phyloP scores from a whole-genome alignment of 2,113 vertebrate genomes.

The Sorex araneus region DNA sequence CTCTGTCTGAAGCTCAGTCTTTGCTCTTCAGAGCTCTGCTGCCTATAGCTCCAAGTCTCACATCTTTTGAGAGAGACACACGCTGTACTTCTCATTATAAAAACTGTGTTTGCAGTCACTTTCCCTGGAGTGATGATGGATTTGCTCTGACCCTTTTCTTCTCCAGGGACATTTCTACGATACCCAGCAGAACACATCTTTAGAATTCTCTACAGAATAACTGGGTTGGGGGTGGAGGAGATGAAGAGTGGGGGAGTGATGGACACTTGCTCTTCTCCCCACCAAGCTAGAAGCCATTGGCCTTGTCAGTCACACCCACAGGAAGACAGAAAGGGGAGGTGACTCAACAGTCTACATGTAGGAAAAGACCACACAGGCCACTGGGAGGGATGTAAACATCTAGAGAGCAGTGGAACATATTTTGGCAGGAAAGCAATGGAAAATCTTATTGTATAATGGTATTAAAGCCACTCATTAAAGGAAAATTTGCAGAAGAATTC shows the following conservation, averaged over 20 bases:
- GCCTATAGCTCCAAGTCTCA: neutral
- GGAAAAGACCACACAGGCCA: conserved; percentile 53
- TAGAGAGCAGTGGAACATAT: neutral
- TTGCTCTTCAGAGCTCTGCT: neutral
- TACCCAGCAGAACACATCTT: neutral
- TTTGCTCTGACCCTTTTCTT: neutral
- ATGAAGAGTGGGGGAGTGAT: no score
- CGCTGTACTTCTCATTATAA: neutral
- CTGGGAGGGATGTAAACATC: neutral
- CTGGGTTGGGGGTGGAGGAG: fast-evolving
- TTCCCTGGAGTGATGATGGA: neutral
- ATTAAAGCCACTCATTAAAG: conserved; percentile 60
- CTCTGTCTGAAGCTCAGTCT: neutral
- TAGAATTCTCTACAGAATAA: neutral
- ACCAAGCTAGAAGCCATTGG: no score
- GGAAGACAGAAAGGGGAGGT: neutral
- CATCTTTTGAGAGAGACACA: neutral
- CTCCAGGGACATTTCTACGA: neutral
- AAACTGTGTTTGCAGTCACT: neutral
- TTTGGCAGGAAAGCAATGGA: conserved; percentile 45
- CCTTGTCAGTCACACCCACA: neutral
- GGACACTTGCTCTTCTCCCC: neutral
- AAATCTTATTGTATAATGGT: conserved; percentile 58
- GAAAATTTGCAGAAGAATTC: conserved; percentile 38
- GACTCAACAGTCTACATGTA: neutral